Conservation (phyloP, 1,140 invertebrate genomes). For the Triops longicaudatus region DNA sequence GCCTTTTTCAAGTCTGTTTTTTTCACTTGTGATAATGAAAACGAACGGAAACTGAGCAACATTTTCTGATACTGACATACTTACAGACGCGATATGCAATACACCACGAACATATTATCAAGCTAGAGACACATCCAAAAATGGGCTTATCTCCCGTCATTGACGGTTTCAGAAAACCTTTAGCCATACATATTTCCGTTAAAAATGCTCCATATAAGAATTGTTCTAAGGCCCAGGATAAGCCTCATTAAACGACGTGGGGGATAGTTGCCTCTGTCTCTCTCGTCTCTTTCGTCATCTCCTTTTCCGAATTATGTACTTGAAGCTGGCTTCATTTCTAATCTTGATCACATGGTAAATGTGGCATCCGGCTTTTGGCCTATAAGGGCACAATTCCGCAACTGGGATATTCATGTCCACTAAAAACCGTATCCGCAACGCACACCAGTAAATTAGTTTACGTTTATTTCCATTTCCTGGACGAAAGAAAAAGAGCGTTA, state of each 20-base stretch:
- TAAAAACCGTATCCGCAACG: not conserved
- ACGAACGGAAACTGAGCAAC: not conserved
- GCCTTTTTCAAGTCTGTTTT: not conserved
- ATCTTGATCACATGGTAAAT: constrained; percentile 10
- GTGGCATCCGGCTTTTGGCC: constrained; percentile 13
- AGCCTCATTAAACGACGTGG: not conserved
- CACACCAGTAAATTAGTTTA: not conserved
- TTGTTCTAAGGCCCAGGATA: not conserved
- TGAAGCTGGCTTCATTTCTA: not conserved
- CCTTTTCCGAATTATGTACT: not conserved
- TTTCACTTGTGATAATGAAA: not conserved
- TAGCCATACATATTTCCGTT: not conserved
- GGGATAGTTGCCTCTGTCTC: not conserved
- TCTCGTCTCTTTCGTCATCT: not conserved
- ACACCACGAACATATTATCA: not conserved
- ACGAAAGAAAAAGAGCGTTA: not conserved
- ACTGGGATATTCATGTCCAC: not conserved
- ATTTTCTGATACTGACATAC: not conserved
- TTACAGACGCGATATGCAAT: not conserved
- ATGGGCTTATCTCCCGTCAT: not conserved
- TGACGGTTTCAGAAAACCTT: not conserved
- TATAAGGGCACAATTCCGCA: not conserved
- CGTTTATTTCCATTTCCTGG: not conserved
- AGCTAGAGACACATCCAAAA: not conserved
- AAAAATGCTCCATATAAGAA: not conserved